Evolutionary conservation across 2,113 vertebrate species (phyloP), one percentile per base, ranked within the genome.

Genomic region (Entosphenus tridentatus): DNA sequence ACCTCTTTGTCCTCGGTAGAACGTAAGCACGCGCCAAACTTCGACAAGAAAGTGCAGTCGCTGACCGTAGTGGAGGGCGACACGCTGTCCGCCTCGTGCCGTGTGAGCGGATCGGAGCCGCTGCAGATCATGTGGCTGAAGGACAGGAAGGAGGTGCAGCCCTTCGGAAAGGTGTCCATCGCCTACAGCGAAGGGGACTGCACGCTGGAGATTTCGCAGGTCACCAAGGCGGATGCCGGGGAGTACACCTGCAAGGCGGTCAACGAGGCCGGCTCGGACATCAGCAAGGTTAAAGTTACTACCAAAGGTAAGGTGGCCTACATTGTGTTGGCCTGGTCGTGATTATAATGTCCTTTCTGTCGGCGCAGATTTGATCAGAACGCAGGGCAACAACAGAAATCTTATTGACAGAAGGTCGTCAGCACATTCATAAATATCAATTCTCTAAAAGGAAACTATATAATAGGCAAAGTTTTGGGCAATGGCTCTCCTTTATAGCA

Each of bases 191-290:
- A 85, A 1, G 86, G 88, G 71, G 85, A 80, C 2, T 87, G 89
- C 67, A 76, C 83, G 57, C 75, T 96, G 74, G 87, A 95, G 75
- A 78, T 95, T 71, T 79, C 75, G 74, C 69, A 77, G 5, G 77
- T 80, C 21, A 79, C 80, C 17, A 87, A 81, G 74, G 80, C 80
- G 0, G 85, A 92, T 69, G 79, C 83, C 1, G 93, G 88, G 4
- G 93, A 98, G 72, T 98, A 91, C 57, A 74, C 90, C 39, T 98
- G 93, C 77, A 98, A 96, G 80, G 93, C 90, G 71, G 85, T 83
- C 70, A 98, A 96, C 55, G 74, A 80, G 4, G 82, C 80, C 70
- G 93, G 92, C 76, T 65, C 62, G 21, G 62, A n/a, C 72, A 83
- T 86, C 75, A 87, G 81, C 80, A 96, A 87, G 74, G 80, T 85